Evolutionary conservation across 2,113 vertebrate species (phyloP), one percentile per base, ranked within the genome.

Genomic region (Pelvicachromis taeniatus): DNA sequence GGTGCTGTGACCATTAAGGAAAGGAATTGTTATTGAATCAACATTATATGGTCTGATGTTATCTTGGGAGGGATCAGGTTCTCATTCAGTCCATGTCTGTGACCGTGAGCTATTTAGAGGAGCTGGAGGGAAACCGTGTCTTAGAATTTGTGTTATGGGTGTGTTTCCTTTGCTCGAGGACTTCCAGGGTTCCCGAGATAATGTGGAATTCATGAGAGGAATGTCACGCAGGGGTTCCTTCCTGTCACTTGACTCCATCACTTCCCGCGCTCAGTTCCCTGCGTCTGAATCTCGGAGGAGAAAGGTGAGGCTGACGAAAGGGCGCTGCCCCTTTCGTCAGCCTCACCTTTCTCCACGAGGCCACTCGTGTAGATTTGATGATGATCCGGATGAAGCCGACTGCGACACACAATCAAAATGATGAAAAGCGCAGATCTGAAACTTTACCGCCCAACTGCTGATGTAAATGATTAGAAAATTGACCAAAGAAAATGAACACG

Each of bases 181-280:
- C 90, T 87, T 93, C 79, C 86, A 92, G 68, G 83, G 83, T 91
- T 81, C 83, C 81, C 77, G 80, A 89, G 91, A 92, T 93, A 90
- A 92, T 85, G 84, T 84, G 87, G 90, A 89, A 94, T 91, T 91
- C 87, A 85, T 89, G 83, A 83, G 87, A 90, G 86, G 89, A 94
- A 89, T 91, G 90, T 82, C 12, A 40, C 58, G 17, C 79, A 63
- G 68, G 86, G 89, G 89, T 89, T 88, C 78, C 88, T 95, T 95
- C 95, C 95, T 93, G 91, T 96, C 93, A 94, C 90, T 88, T 95
- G 91, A 96, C 89, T 92, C 81, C 83, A 85, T 94, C 90, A 86
- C 91, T 94, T 95, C 94, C 93, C 93, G 81, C 38, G 40, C 77
- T 75, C 45, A 75, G 50, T 77, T 90, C 92, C 87, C 90, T 87